Percentiles rank a stretch among this genome's conserved stretches.
Evolutionary conservation across 2,888 invertebrate species (phyloP).

Genomic region (Drosophila conformis): DNA sequence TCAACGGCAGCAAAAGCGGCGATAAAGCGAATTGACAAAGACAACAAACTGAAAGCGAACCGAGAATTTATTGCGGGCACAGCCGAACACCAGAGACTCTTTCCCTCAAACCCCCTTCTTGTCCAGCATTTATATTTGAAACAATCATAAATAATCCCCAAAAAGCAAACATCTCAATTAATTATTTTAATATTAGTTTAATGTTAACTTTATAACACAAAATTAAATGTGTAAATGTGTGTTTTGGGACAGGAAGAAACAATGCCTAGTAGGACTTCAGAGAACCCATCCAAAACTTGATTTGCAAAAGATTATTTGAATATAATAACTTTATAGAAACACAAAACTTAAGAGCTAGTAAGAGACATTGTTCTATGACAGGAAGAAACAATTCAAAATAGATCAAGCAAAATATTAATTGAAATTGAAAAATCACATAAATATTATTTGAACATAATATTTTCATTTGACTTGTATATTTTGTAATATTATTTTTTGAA

Average conservation of each 20-base stretch:
- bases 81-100: slow-evolving; percentile 25
- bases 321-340: too few relatives aligned
- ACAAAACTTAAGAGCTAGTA: too few relatives aligned
- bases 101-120: neutral
- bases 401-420: neutral
- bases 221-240: neutral
- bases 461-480: neutral
- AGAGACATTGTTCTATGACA: too few relatives aligned
- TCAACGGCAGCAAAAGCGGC: slow-evolving; percentile 34
- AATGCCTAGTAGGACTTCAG: neutral
- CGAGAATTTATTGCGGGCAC: neutral
- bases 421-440: neutral
- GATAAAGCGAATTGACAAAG: slow-evolving; percentile 60
- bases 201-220: too few relatives aligned
- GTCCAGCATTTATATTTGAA: neutral
- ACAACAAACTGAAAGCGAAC: slow-evolving; percentile 53
- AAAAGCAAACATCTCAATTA: neutral
- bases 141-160: neutral
- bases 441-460: neutral
- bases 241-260: neutral
- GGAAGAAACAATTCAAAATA: neutral
- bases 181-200: neutral
- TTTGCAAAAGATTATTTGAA: neutral
- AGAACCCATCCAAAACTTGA: neutral
- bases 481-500: neutral